Evolutionary conservation across 2,113 vertebrate genomes (phyloP).

Genomic region (Apodemus speciosus): DNA sequence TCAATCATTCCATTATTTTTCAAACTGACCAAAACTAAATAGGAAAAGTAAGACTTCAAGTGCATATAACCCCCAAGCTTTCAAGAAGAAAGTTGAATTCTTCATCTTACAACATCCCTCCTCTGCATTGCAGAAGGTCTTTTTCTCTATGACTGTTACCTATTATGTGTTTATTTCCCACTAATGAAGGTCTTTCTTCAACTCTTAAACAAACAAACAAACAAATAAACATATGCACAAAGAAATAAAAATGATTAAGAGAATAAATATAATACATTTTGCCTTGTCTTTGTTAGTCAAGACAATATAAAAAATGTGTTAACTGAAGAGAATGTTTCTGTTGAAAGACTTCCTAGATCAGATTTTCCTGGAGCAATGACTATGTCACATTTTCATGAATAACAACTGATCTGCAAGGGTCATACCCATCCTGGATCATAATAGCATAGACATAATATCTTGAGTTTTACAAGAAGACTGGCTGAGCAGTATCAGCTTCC

Average conservation of each 20-base stretch:
- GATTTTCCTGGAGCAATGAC: neutral
- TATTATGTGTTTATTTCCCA: neutral
- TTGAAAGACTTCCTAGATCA: neutral
- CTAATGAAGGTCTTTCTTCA: neutral
- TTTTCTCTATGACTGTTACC: neutral
- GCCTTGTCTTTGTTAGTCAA: neutral
- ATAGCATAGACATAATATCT: too few relatives aligned
- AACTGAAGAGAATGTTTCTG: neutral
- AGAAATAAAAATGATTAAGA: neutral
- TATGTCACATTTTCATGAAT: neutral
- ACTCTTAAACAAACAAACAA: neutral
- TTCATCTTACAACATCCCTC: neutral
- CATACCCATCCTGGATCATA: neutral
- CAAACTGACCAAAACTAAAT: neutral
- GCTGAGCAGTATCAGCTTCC: neutral
- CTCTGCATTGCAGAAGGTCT: neutral
- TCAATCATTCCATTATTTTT: neutral
- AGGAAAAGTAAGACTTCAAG: too few relatives aligned
- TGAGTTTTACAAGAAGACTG: neutral
- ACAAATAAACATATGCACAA: neutral
- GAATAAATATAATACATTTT: neutral
- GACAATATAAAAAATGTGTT: neutral
- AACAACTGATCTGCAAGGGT: too few relatives aligned
- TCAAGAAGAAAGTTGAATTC: neutral
- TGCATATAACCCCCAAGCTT: neutral